Evolutionary conservation across 2,797 vertebrate genomes (phyloP).

Genomic region (Halcyon chelicuti): DNA sequence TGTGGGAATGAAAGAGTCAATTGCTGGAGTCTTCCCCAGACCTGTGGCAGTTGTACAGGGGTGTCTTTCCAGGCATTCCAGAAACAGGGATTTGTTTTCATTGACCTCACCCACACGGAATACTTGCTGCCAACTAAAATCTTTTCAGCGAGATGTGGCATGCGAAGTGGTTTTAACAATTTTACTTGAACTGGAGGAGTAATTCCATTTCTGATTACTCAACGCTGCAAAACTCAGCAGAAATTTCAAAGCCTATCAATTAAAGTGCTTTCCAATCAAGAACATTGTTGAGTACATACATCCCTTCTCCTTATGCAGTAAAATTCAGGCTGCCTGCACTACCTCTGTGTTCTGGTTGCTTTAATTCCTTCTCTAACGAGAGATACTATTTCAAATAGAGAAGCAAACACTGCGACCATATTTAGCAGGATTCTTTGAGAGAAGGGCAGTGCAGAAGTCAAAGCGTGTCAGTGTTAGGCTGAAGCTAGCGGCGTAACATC

Average conservation of each 20-base stretch:
- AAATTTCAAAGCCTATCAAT: conserved; percentile 52
- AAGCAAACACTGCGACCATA: neutral
- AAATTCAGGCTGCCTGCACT: neutral
- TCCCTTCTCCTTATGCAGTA: neutral
- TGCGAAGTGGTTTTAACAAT: conserved; percentile 53
- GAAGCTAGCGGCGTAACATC: neutral
- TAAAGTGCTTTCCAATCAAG: conserved; percentile 56
- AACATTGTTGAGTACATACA: conserved; percentile 25
- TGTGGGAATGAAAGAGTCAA: neutral
- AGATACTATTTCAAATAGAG: neutral
- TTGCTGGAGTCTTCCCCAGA: neutral
- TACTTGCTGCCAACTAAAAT: conserved; percentile 53
- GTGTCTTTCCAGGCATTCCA: neutral
- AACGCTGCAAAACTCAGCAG: conserved; percentile 58
- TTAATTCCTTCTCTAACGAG: neutral
- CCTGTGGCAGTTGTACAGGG: neutral
- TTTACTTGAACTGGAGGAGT: conserved; percentile 41
- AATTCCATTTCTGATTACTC: conserved; percentile 60
- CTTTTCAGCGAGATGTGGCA: conserved; percentile 26
- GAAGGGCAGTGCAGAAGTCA: neutral
- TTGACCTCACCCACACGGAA: conserved; percentile 22
- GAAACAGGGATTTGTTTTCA: conserved; percentile 38
- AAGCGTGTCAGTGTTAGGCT: neutral
- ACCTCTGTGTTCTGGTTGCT: neutral
- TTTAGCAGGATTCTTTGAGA: neutral